Base-by-base conservation (phyloP, 2,797 vertebrate genomes). In the Lepidocolaptes lacrymiger region DNA sequence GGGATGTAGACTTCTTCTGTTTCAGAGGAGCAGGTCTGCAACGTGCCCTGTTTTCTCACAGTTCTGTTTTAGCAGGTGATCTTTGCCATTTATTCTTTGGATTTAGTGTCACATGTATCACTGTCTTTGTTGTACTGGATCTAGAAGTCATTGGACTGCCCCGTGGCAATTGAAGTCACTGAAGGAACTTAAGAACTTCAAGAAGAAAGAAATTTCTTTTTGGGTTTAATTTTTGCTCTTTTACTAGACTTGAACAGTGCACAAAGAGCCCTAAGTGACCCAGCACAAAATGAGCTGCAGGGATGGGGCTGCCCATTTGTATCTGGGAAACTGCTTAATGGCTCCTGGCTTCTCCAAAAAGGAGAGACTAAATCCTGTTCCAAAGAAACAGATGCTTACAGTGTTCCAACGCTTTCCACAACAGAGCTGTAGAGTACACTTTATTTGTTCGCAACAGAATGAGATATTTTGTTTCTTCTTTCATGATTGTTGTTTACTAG, bases 51-150 rank as follows among this genome's bases (percentile, higher is more conserved):
- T 74, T 85, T 87, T 78, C 39, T 76, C 19, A 36, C 34, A n/a
- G 27, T 52, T 75, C 13, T 1, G 1, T 56, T 86, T 78, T 52
- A 82, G 24, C 17, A 34, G 21, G 9, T 59, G 19, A 16, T 49
- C 26, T 76, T 85, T 85, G 61, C 19, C 5, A 9, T 69, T 90
- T 93, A 18, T 74, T 80, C 22, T 66, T 80, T 67, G 44, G 51
- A 41, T 72, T 76, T 61, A 56, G 22, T 39, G 14, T 69, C 19
- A 6, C 1, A 0, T 12, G 2, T 36, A 15, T 48, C 22, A 2
- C 30, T 78, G 5, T 34, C 41, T 84, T 46, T 73, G 14, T 85
- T 81, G 8, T 22, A 41, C 16, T 81, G 51, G 17, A 58, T 56
- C 14, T n/a, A 58, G n/a, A 51, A 86, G 18, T 63, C 44, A 23